Conservation (phyloP, 2,113 vertebrate species). For the Cololabis saira region DNA sequence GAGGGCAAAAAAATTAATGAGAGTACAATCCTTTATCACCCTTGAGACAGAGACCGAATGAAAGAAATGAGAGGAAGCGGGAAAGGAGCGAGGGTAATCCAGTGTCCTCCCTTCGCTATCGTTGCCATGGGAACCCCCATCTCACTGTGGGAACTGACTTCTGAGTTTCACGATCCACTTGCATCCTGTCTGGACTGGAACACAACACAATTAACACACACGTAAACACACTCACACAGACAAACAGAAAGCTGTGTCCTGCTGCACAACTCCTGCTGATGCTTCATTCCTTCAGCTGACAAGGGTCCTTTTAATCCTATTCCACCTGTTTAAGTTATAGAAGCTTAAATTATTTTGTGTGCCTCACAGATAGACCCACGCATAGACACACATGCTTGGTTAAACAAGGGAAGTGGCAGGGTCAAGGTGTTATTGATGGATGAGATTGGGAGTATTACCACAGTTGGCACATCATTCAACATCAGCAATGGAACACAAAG, state of each 20-base stretch:
- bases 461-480: constrained; percentile 62
- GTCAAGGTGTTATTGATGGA: constrained; percentile 71
- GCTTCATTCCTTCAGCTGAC: constrained; percentile 25
- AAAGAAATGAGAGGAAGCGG: constrained; percentile 12
- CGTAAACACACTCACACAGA: constrained; percentile 17
- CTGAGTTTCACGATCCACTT: constrained; percentile 71
- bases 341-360: constrained; percentile 11
- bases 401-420: constrained; percentile 35
- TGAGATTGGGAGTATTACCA: constrained; percentile 57
- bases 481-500: constrained; percentile 43
- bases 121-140: constrained; percentile 80
- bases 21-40: constrained; percentile 80
- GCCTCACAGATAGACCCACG: neutral
- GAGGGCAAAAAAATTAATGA: constrained; percentile 81
- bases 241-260: constrained; percentile 28
- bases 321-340: constrained; percentile 35
- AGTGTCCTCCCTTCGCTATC: constrained; percentile 75
- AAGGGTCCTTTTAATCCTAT: constrained; percentile 18
- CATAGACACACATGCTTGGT: constrained; percentile 2
- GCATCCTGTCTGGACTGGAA: constrained; percentile 75
- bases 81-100: constrained; percentile 67
- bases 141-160: constrained; percentile 80
- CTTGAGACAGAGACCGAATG: constrained; percentile 69
- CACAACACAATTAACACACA: constrained; percentile 58
- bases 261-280: constrained; percentile 16